Conservation (phyloP, 2,888 invertebrate species). For the Ephialtes manifestator region DNA sequence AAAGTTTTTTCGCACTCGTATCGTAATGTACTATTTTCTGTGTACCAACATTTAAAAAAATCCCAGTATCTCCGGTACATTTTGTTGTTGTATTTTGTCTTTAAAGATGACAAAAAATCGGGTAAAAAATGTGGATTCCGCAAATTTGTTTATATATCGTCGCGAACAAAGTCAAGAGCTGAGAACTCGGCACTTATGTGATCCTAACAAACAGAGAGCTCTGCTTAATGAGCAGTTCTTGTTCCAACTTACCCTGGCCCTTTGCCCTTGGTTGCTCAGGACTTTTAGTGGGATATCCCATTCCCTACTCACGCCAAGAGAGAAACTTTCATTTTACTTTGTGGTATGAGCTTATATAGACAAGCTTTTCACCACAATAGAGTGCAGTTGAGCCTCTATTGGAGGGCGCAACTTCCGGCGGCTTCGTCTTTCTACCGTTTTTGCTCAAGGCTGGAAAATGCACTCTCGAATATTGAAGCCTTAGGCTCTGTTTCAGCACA, state of each 20-base stretch:
- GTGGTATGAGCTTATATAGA: background rate
- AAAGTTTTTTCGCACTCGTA: too few relatives aligned
- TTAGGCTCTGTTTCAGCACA: slow-evolving; percentile 18
- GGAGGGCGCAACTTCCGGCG: slow-evolving; percentile 43
- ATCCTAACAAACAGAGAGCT: slow-evolving; percentile 11
- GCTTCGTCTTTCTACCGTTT: slow-evolving; percentile 17
- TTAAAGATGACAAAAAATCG: too few relatives aligned
- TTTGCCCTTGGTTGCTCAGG: background rate
- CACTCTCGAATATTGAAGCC: slow-evolving; percentile 61
- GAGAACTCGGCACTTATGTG: background rate
- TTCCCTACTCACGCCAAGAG: slow-evolving; percentile 29
- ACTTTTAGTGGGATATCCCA: slow-evolving; percentile 11
- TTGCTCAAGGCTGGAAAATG: slow-evolving; percentile 28
- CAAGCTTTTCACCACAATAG: background rate
- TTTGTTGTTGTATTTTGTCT: background rate
- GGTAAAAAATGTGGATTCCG: background rate
- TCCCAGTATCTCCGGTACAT: background rate
- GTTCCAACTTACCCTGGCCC: slow-evolving; percentile 13
- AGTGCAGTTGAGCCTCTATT: background rate
- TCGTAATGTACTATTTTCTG: too few relatives aligned
- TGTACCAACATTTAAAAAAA: too few relatives aligned
- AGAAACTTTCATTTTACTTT: slow-evolving; percentile 59
- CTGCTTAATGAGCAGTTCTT: slow-evolving; percentile 19
- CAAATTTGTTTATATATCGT: background rate
- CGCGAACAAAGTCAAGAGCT: background rate